Evolutionary conservation across 1,140 invertebrate genomes (phyloP), one percentile per base, ranked within the genome.

Genomic region (Patella vulgata): DNA sequence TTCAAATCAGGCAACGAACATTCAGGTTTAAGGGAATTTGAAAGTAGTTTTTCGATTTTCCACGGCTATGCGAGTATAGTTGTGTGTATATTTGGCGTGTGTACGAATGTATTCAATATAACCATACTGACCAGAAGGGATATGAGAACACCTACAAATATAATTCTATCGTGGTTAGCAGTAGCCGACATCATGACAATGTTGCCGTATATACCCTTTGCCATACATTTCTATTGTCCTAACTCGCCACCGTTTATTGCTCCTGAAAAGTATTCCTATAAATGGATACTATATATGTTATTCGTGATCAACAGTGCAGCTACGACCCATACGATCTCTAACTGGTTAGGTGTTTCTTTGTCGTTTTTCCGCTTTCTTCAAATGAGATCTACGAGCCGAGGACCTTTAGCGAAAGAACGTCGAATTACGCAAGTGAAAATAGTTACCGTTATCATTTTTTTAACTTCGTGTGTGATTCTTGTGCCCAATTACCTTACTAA

Each of bases 321-420:
- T 88, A 92, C 95, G 0, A 88, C 92, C 75, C 96, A 98, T 82
- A 96, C 95, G 0, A 93, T 97, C 47, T 95, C 94, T 0, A 97
- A 96, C 61, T 96, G 93, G 89, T 79, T 98, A 61, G 96, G 95
- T 0, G 91, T 98, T 0, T 92, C 92, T 0, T 80, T 98, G 44
- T 95, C 95, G 0, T 89, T 97, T 0, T 77, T 81, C 33, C 56
- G 79, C 27, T 93, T 2, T 91, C 95, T 4, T 84, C 88, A 74
- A 75, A 88, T 81, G 90, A 91, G 2, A 89, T 92, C 68, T 85
- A 87, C 63, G 91, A 92, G 83, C 84, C 68, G 62, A 25, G 92
- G 92, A 89, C 94, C 92, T 67, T 85, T 92, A 89, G 90, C 94
- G 90, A 77, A 91, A 87, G 62, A 88, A 44, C 44, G 73, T 30